Evolutionary conservation across 2,113 vertebrate genomes (phyloP), one percentile per base, ranked within the genome.

Genomic region (Actenoides lindsayi): DNA sequence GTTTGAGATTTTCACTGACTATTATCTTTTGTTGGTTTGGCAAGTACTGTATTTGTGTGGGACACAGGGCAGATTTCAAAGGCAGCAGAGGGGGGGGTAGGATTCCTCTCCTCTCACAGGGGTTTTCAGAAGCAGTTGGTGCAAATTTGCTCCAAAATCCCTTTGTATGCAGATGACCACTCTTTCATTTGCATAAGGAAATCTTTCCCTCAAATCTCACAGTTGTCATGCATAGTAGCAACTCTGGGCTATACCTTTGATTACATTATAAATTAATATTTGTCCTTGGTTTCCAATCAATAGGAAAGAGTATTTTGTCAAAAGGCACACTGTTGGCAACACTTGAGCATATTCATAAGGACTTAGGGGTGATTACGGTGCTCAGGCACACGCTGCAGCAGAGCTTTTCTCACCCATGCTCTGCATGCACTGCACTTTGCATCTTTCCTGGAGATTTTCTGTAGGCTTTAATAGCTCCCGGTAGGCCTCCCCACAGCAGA

Each of bases 401-500:
- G 90, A 78, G 89, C 62, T 64, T 46, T 35, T 18, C 64, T 59
- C 85, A 35, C 71, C 44, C 83, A 4, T 13, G 77, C 94, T 91
- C 88, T 92, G 91, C 82, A 65, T 9, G 19, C 5, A 1, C 51
- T 5, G 86, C 86, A 87, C 76, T 57, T 73, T 11, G 92, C 81
- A 92, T 95, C 92, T 60, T 84, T 90, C 64, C 92, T 48, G 74
- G 85, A 81, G 96, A 89, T 94, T 90, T 96, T 93, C 90, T 95
- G 93, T 46, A 70, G 97, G 82, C 93, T 97, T 93, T 93, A 94
- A 97, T 91, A 96, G 98, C 73, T 98, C 98, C 93, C 96, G 88
- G 60, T 10, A 73, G 93, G 86, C 88, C 50, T 89, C 70, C 13
- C 46, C 37, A 51, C 0, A 4, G 68, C 83, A 94, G 96, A 96